Evolutionary conservation across 2,113 vertebrate species (phyloP).

Genomic region (Ictalurus punctatus): DNA sequence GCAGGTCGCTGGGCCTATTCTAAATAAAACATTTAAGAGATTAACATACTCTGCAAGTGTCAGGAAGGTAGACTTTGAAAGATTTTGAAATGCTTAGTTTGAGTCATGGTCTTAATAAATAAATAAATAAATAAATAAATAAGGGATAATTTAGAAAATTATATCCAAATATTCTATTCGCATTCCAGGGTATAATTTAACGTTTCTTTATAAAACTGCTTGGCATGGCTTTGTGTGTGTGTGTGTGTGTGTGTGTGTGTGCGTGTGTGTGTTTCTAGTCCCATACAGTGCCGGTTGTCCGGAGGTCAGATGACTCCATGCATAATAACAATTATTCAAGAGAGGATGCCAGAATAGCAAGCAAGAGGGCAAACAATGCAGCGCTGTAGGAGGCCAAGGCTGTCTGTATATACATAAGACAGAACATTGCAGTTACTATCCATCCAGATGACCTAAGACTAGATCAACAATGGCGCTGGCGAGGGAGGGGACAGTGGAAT

Average conservation of each 20-base stretch:
- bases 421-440: constrained; percentile 57
- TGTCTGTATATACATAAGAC: constrained; percentile 42
- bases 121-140: not conserved
- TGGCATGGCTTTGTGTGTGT: no score
- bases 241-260: not conserved
- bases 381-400: constrained; percentile 43
- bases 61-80: not conserved
- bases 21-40: not conserved
- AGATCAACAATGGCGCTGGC: constrained; percentile 40
- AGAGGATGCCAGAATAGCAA: constrained; percentile 42
- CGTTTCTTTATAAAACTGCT: not conserved
- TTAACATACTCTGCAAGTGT: not conserved
- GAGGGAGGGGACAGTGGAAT: constrained; percentile 45
- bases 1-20: not conserved
- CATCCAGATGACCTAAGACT: constrained; percentile 56
- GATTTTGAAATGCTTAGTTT: not conserved
- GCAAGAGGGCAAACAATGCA: constrained; percentile 46
- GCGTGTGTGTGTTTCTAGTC: constrained; percentile 2
- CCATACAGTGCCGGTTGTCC: constrained; percentile 24
- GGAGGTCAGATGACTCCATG: constrained; percentile 42
- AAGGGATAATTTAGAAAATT: not conserved
- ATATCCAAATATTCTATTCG: not conserved
- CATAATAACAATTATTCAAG: constrained; percentile 56
- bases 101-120: not conserved
- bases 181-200: not conserved